Evolutionary conservation across 2,797 vertebrate species (phyloP).

Genomic region (Lagorchestes hirsutus): DNA sequence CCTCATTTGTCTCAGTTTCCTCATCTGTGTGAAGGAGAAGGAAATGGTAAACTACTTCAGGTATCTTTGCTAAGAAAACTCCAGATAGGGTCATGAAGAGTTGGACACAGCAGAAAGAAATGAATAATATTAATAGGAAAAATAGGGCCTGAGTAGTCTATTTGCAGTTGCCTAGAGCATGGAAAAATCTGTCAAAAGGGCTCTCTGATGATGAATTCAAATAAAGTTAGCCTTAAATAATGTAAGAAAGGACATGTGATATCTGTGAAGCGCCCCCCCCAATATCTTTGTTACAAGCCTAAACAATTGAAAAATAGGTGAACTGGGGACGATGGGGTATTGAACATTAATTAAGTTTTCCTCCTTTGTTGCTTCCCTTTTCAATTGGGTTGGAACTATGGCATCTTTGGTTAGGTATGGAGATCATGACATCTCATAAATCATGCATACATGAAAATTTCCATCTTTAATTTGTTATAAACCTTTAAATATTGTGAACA

Average conservation of each 20-base stretch:
- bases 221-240: conserved; percentile 44
- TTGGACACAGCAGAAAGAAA: neutral
- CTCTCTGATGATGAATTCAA: conserved; percentile 69
- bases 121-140: neutral
- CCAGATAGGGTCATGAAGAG: neutral
- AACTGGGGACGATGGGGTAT: conserved; percentile 54
- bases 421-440: conserved; percentile 59
- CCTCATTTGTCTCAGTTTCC: neutral
- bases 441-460: conserved; percentile 56
- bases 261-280: conserved; percentile 37
- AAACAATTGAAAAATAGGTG: conserved; percentile 15
- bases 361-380: conserved; percentile 25
- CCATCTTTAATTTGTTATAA: conserved; percentile 60
- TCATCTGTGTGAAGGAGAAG: neutral
- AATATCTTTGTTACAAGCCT: conserved; percentile 30
- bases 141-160: conserved; percentile 60
- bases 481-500: conserved; percentile 64
- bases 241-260: neutral
- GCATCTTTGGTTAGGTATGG: conserved; percentile 32
- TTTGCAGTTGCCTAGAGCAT: conserved; percentile 69
- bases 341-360: conserved; percentile 62
- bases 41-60: neutral
- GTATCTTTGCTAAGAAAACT: neutral
- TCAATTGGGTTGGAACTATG: conserved; percentile 59
- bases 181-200: conserved; percentile 74